A percentile compares a stretch with the other conserved stretches of the same genome.
These are phyloP conservation scores for Oligia latruncula DNA, from an alignment of 2,888 invertebrate species.

Conservation along the genomic window DNA sequence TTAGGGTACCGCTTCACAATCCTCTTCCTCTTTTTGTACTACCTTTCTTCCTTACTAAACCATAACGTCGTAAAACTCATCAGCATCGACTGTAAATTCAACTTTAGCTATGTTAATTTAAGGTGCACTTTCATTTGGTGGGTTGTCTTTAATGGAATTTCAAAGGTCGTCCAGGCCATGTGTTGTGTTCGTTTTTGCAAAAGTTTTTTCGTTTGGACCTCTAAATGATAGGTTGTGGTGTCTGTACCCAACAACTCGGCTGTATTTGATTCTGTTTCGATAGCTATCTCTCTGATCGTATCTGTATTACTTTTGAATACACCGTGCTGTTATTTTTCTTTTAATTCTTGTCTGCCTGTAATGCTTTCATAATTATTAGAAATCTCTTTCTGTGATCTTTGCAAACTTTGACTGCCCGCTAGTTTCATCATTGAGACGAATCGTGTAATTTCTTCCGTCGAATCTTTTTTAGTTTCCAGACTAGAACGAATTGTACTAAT, in stretches of 20 bases:
- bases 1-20: conserved; percentile 85
- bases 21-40: conserved; percentile 83
- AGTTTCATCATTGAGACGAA: conserved; percentile 55
- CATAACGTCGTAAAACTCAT: conserved; percentile 71
- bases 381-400: conserved; percentile 46
- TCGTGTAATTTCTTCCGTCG: conserved; percentile 42
- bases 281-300: conserved; percentile 65
- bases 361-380: conserved; percentile 61
- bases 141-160: conserved; percentile 76
- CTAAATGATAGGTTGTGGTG: conserved; percentile 80
- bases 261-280: conserved; percentile 66
- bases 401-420: conserved; percentile 51
- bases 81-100: conserved; percentile 58
- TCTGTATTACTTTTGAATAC: conserved; percentile 60
- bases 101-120: conserved; percentile 63
- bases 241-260: conserved; percentile 67
- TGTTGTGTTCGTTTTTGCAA: conserved; percentile 86
- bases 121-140: conserved; percentile 61
- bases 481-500: conserved; percentile 49
- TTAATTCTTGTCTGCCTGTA: conserved; percentile 37
- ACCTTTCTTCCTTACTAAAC: conserved; percentile 82
- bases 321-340: conserved; percentile 55
- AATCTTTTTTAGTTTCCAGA: conserved; percentile 49
- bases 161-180: conserved; percentile 86
- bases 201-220: conserved; percentile 74